These are phyloP conservation scores for Fistularia commersonii DNA, from an alignment of 2,797 vertebrate genomes.

Conservation along the genomic window DNA sequence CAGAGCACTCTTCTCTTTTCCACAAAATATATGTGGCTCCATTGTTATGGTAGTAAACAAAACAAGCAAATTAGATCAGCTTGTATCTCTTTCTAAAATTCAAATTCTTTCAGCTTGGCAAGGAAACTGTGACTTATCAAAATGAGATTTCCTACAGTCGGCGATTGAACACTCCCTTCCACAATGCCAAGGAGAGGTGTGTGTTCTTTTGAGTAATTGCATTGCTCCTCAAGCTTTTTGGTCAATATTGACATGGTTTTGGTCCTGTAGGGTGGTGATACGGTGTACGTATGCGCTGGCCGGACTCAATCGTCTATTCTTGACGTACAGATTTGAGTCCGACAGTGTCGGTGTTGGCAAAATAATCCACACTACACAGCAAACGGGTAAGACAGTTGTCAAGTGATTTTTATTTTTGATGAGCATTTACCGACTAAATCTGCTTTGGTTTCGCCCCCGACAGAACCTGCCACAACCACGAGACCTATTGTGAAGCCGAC, in stretches of 20 bases:
- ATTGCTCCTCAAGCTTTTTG: neutral
- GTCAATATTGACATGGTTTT: neutral
- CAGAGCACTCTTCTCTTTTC: constrained; percentile 74
- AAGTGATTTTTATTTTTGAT: no score
- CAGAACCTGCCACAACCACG: no score
- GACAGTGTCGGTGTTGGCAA: constrained; percentile 42
- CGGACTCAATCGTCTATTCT: constrained; percentile 58
- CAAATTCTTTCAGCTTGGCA: constrained; percentile 52
- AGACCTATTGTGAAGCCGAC: no score
- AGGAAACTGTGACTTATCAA: constrained; percentile 69
- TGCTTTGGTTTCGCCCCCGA: neutral
- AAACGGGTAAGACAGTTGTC: no score
- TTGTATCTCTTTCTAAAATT: neutral
- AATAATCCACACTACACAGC: constrained; percentile 17
- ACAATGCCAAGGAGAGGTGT: constrained; percentile 55
- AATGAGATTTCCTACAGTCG: constrained; percentile 73
- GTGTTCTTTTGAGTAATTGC: neutral
- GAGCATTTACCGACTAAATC: neutral
- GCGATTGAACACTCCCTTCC: constrained; percentile 1
- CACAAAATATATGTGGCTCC: constrained; percentile 73
- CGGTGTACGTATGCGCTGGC: constrained; percentile 71
- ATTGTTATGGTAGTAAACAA: constrained; percentile 48
- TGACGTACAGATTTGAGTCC: constrained; percentile 44
- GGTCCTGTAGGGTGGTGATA: constrained; percentile 58
- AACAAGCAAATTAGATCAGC: no score